These are phyloP conservation scores for Carassius auratus DNA, from an alignment of 2,113 vertebrate genomes.

Conservation along the genomic window DNA sequence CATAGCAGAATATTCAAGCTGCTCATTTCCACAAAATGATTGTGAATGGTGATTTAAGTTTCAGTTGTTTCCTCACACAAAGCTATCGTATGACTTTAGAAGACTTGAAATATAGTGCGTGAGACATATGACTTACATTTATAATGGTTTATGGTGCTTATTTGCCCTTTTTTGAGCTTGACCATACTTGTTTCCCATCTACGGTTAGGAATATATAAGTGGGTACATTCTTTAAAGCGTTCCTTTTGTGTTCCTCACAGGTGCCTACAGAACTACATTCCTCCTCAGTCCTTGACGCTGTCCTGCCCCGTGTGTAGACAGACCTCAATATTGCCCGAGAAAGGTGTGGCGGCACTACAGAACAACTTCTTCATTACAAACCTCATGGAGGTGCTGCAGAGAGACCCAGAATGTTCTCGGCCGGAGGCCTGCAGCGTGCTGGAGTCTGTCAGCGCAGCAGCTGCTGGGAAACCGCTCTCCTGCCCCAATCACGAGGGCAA, in stretches of 20 bases:
- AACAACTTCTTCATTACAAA: slow-evolving; percentile 98
- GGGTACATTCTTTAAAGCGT: background rate
- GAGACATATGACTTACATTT: background rate
- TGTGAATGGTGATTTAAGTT: background rate
- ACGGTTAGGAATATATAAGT: background rate
- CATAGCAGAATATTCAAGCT: background rate
- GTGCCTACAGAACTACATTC: slow-evolving; percentile 93
- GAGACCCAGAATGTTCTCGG: slow-evolving; percentile 78
- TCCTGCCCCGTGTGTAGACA: slow-evolving; percentile 92
- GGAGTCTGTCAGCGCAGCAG: slow-evolving; percentile 83
- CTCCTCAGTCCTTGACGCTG: slow-evolving; percentile 88
- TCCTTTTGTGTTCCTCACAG: slow-evolving; percentile 64
- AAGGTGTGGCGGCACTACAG: slow-evolving; percentile 88
- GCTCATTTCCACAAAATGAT: background rate
- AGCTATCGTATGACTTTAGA: background rate
- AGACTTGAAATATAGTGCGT: background rate
- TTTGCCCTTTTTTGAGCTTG: background rate
- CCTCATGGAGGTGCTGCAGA: slow-evolving; percentile 94
- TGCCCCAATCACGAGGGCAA: slow-evolving; percentile 95
- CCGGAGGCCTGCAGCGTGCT: slow-evolving; percentile 79
- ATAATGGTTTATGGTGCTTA: background rate
- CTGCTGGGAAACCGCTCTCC: slow-evolving; percentile 85
- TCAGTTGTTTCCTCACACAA: background rate
- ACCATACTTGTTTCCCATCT: background rate
- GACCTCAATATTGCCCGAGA: slow-evolving; percentile 92